Conservation (phyloP, 1,140 invertebrate species). For the Nymphalis io region DNA sequence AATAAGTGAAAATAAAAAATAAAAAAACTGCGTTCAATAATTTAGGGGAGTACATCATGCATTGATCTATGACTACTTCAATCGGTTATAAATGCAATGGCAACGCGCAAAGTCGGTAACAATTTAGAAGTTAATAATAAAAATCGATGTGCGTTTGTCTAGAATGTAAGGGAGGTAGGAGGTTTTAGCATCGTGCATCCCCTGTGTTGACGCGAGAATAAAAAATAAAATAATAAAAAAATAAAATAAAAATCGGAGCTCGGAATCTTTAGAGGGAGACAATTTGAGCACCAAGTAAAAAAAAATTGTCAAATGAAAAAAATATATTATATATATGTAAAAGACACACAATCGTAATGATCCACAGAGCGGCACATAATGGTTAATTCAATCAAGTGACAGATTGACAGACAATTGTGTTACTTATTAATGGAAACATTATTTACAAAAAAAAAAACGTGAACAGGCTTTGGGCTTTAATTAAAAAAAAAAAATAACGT, state of each 20-base stretch:
- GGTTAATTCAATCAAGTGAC: conserved; percentile 54
- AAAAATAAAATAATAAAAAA: conserved; percentile 56
- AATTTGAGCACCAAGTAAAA: conserved; percentile 66
- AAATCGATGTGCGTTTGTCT: conserved; percentile 46
- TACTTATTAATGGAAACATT: conserved; percentile 56
- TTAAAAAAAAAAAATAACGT: conserved; percentile 32
- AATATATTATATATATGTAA: conserved; percentile 43
- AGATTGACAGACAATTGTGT: conserved; percentile 65
- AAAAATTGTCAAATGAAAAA: conserved; percentile 38
- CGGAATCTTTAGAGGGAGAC: conserved; percentile 75
- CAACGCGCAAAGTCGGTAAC: conserved; percentile 14
- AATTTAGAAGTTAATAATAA: conserved; percentile 24
- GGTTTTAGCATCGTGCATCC: conserved; percentile 78
- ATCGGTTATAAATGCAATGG: conserved; percentile 28
- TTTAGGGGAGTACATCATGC: conserved; percentile 68
- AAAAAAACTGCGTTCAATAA: conserved; percentile 46
- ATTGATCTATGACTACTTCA: conserved; percentile 40
- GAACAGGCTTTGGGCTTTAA: conserved; percentile 43
- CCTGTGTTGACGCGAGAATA: conserved; percentile 75
- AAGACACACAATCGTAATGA: conserved; percentile 59
- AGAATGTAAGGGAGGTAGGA: conserved; percentile 62
- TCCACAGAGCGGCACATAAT: conserved; percentile 57
- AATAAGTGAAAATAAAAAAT: conserved; percentile 48
- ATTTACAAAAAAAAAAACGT: conserved; percentile 56
- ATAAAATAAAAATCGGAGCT: conserved; percentile 61